Percentiles rank a stretch among this genome's conserved stretches.
Conservation (phyloP, 2,797 vertebrate genomes). For the Eulemur albifrons region DNA sequence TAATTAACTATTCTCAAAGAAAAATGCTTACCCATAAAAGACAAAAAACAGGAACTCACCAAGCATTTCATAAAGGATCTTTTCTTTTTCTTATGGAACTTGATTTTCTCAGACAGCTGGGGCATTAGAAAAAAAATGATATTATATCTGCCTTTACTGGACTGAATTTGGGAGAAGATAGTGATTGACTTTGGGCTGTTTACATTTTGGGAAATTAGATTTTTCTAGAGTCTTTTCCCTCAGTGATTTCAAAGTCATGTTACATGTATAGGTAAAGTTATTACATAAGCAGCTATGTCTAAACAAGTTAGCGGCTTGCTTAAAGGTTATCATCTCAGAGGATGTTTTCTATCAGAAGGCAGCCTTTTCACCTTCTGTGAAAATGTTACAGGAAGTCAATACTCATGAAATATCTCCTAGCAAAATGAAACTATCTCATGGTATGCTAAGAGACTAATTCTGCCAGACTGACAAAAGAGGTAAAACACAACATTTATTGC, state of each 20-base stretch:
- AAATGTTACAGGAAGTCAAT: slow-evolving; percentile 4
- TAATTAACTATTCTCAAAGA: background rate
- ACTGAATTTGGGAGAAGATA: background rate
- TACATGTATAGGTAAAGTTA: background rate
- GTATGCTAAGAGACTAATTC: background rate
- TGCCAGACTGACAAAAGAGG: background rate
- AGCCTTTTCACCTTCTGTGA: background rate
- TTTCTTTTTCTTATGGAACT: background rate
- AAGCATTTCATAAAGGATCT: background rate
- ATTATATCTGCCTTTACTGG: background rate
- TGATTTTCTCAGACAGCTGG: background rate
- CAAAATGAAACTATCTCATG: background rate
- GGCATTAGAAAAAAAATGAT: background rate
- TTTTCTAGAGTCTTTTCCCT: background rate
- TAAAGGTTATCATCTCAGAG: background rate
- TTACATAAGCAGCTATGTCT: background rate
- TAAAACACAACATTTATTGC: background rate
- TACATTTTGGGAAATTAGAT: background rate
- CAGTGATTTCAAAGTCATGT: background rate
- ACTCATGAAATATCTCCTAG: background rate
- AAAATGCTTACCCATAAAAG: slow-evolving; percentile 32
- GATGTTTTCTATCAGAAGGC: background rate
- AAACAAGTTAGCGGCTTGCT: background rate
- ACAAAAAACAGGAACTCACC: background rate
- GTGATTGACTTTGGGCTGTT: background rate